Conservation (phyloP, 1,140 invertebrate genomes). For the Chrysoperla carnea region DNA sequence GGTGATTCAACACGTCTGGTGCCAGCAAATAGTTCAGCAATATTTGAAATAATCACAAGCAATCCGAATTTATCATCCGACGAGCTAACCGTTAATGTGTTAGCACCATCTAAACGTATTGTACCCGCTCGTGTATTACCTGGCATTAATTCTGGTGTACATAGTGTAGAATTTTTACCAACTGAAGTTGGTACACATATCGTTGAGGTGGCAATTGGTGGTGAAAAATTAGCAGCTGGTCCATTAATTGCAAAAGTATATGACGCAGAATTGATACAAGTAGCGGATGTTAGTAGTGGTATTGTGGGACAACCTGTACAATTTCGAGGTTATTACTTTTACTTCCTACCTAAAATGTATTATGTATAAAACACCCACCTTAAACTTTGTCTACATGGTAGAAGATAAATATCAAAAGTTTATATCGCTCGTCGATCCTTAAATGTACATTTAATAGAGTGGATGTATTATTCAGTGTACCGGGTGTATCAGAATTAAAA, state of each 20-base stretch:
- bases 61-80: constrained; percentile 23
- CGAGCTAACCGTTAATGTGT: constrained; percentile 31
- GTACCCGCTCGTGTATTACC: constrained; percentile 51
- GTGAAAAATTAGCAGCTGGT: constrained; percentile 69
- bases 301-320: constrained; percentile 83
- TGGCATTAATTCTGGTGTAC: constrained; percentile 55
- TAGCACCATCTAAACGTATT: constrained; percentile 50
- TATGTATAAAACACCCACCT: no score
- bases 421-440: no score
- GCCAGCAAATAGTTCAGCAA: constrained; percentile 63
- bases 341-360: neutral
- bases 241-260: constrained; percentile 85
- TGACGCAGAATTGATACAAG: constrained; percentile 77
- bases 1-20: constrained; percentile 77
- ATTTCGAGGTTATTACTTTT: constrained; percentile 55
- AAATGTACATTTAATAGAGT: no score
- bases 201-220: constrained; percentile 70
- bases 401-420: no score
- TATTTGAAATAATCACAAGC: constrained; percentile 68
- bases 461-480: no score
- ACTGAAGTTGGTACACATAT: constrained; percentile 82
- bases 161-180: constrained; percentile 78
- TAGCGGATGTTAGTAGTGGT: constrained; percentile 80
- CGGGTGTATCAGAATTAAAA: no score
- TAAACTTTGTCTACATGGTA: no score